A percentile compares a stretch with the other conserved stretches of the same genome.
These are phyloP conservation scores for Trochalopteron elliotii DNA, from an alignment of 2,113 vertebrate species.

Conservation along the genomic window DNA sequence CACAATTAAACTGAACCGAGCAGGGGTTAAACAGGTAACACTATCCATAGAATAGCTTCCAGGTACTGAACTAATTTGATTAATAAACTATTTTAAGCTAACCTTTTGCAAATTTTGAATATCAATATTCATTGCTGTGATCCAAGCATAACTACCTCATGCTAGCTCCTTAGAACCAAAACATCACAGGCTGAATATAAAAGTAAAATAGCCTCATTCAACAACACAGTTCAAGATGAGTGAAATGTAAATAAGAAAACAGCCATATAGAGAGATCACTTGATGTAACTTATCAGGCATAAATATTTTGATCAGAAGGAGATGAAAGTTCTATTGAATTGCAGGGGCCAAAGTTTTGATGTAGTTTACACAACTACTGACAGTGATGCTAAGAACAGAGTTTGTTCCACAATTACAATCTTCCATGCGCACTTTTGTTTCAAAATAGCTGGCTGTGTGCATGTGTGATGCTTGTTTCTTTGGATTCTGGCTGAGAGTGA, in stretches of 20 bases:
- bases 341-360: not conserved
- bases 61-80: not conserved
- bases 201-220: not conserved
- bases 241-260: not conserved
- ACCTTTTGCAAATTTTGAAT: not conserved
- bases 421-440: not conserved
- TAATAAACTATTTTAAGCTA: not conserved
- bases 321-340: not conserved
- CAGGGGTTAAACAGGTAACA: not conserved
- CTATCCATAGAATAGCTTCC: not conserved
- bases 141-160: not conserved
- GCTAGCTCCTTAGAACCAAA: not conserved
- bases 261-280: not conserved
- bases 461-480: not conserved
- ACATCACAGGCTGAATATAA: not conserved
- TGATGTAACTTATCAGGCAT: not conserved
- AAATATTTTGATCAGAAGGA: not conserved
- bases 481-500: not conserved
- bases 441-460: not conserved
- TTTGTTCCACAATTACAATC: not conserved
- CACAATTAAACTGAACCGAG: not conserved
- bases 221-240: not conserved
- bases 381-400: not conserved
- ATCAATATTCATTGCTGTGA: rapidly evolving
- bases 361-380: not conserved